These are phyloP conservation scores for Leptoteleia sp. DNA, from an alignment of 1,140 invertebrate genomes.

Conservation along the genomic window DNA sequence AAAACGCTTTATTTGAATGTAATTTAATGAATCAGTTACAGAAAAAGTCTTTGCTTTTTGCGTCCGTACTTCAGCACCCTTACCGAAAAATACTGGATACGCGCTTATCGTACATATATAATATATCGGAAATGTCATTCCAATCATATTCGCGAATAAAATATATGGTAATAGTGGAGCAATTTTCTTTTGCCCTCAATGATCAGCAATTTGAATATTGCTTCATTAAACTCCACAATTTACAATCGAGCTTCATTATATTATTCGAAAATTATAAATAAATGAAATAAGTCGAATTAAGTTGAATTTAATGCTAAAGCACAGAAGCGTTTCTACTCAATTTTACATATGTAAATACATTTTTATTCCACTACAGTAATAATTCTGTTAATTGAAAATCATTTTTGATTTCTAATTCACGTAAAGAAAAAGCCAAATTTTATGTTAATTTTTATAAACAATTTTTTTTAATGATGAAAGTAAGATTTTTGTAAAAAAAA, in stretches of 20 bases:
- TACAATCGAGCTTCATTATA: constrained; percentile 25
- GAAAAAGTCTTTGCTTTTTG: constrained; percentile 42
- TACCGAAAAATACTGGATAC: constrained; percentile 51
- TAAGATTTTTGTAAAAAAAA: no score
- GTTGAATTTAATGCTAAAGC: no score
- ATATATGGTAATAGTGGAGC: constrained; percentile 55
- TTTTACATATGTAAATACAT: no score
- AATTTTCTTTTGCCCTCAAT: constrained; percentile 47
- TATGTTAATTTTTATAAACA: no score
- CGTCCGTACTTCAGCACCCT: constrained; percentile 33
- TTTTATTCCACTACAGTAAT: no score
- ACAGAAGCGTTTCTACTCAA: no score
- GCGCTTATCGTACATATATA: constrained; percentile 48
- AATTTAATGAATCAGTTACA: constrained; percentile 60
- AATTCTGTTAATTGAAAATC: no score
- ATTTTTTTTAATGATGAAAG: no score
- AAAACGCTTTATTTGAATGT: constrained; percentile 58
- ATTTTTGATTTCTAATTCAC: no score
- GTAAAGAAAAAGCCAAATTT: no score
- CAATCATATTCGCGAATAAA: constrained; percentile 58
- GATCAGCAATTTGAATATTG: constrained; percentile 57
- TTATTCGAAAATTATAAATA: constrained; percentile 24
- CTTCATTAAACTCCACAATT: constrained; percentile 48
- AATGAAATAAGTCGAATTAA: no score
- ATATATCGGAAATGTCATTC: constrained; percentile 57